phyloP scores from a whole-genome alignment of 2,797 vertebrate genomes.

The Sciurus vulgaris region DNA sequence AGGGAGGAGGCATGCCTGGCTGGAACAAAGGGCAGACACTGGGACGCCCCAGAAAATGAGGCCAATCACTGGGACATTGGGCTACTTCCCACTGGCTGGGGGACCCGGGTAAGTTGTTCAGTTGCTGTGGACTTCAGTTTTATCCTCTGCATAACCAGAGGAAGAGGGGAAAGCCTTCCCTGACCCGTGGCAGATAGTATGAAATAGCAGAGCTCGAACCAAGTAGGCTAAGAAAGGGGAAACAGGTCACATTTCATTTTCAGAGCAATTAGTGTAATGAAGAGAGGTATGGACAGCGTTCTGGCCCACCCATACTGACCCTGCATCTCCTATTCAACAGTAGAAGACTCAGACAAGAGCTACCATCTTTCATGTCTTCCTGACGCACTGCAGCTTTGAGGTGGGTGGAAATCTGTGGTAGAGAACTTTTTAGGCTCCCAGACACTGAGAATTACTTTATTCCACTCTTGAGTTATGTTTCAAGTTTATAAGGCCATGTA shows the following conservation, averaged over 20 bases:
- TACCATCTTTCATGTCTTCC: constrained; percentile 15
- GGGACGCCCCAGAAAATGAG: background rate
- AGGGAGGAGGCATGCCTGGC: background rate
- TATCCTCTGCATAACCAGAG: background rate
- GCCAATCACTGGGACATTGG: background rate
- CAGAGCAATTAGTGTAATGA: constrained; percentile 74
- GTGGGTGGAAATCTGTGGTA: constrained; percentile 25
- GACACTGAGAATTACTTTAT: background rate
- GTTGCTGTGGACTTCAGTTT: background rate
- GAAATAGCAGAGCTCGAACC: constrained; percentile 21
- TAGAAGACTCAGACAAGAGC: constrained; percentile 49
- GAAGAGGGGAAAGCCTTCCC: background rate
- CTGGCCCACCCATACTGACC: background rate
- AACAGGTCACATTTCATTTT: constrained; percentile 58
- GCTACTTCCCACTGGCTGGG: background rate
- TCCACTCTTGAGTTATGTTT: background rate
- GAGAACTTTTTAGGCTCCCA: constrained; percentile 1
- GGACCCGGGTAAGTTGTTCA: background rate
- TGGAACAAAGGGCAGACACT: background rate
- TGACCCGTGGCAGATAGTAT: background rate
- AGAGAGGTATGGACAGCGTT: constrained; percentile 50
- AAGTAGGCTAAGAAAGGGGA: background rate
- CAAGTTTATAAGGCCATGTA: background rate
- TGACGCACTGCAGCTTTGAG: background rate
- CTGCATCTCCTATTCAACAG: constrained; percentile 14